phyloP scores from a whole-genome alignment of 1,140 invertebrate species.

The Batillaria attramentaria region DNA sequence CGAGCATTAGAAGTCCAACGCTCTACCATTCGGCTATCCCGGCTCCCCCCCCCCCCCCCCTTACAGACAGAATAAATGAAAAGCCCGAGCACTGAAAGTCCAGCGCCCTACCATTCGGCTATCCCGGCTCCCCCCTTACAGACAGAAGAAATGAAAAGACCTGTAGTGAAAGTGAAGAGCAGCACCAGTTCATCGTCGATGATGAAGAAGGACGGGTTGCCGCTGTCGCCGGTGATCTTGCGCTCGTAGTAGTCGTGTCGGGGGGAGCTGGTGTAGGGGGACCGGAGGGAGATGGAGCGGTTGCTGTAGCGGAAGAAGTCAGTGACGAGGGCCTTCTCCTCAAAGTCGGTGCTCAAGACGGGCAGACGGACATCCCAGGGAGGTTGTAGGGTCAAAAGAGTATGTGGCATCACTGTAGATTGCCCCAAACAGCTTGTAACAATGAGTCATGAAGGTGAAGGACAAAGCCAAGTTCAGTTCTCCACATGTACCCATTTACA shows the following conservation, averaged over 20 bases:
- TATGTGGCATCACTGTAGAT: constrained; percentile 41
- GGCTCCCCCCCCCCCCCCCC: too few species aligned
- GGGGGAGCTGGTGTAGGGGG: constrained; percentile 30
- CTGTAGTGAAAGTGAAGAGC: constrained; percentile 57
- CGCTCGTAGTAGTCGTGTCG: constrained; percentile 47
- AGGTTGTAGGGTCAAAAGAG: constrained; percentile 36
- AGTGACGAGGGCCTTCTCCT: constrained; percentile 59
- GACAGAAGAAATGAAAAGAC: too few species aligned
- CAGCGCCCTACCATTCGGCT: too few species aligned
- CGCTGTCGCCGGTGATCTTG: constrained; percentile 57
- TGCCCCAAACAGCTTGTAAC: too few species aligned
- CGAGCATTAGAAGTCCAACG: too few species aligned
- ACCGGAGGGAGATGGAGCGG: constrained; percentile 37
- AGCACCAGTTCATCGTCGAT: constrained; percentile 52
- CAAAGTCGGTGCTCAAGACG: constrained; percentile 53
- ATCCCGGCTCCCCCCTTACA: too few species aligned
- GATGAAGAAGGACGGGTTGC: constrained; percentile 57
- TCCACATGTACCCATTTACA: too few species aligned
- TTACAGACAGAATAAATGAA: too few species aligned
- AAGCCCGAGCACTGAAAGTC: too few species aligned
- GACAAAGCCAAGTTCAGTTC: too few species aligned
- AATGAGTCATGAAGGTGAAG: too few species aligned
- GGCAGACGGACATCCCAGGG: constrained; percentile 32
- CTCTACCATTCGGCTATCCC: too few species aligned
- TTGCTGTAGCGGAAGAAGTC: constrained; percentile 38